Percentiles rank a stretch among this genome's conserved stretches.
Conservation (phyloP, 37 sponge, comb jelly and placozoan genomes). For the Amphimedon queenslandica region DNA sequence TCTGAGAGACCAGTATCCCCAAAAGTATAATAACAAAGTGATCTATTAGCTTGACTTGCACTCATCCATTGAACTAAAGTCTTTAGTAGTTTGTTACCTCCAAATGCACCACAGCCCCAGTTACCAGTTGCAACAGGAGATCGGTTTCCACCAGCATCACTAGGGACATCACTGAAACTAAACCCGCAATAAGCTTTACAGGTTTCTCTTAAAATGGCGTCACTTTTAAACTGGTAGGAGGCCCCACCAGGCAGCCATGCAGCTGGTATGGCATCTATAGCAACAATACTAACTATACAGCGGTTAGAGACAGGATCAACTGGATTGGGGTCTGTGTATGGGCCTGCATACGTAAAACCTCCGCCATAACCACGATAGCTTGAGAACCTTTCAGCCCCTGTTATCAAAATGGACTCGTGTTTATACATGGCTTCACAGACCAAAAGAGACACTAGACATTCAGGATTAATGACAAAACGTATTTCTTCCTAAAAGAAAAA, state of each 20-base stretch:
- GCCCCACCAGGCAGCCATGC: background rate
- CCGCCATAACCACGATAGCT: constrained; percentile 66
- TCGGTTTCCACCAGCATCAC: background rate
- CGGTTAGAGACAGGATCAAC: constrained; percentile 19
- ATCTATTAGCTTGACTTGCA: constrained; percentile 39
- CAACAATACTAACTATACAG: constrained; percentile 44
- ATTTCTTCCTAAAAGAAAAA: constrained; percentile 61
- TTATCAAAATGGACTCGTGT: constrained; percentile 68
- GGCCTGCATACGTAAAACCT: constrained; percentile 38
- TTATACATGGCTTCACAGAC: constrained; percentile 60
- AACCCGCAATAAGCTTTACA: constrained; percentile 68
- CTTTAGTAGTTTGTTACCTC: constrained; percentile 66
- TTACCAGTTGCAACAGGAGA: constrained; percentile 71
- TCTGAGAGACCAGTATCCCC: constrained; percentile 23
- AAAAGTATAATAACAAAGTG: constrained; percentile 60
- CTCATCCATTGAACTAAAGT: constrained; percentile 73
- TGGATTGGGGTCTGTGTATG: constrained; percentile 33
- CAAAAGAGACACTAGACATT: constrained; percentile 64
- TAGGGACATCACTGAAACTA: constrained; percentile 3
- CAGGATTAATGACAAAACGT: constrained; percentile 70
- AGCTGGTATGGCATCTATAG: constrained; percentile 64
- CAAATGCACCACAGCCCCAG: constrained; percentile 88
- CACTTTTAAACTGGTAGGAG: constrained; percentile 9
- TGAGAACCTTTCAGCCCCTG: constrained; percentile 75
- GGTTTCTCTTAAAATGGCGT: constrained; percentile 32